Base-by-base conservation (phyloP, 2,888 invertebrate species). In the Rhingia rostrata region DNA sequence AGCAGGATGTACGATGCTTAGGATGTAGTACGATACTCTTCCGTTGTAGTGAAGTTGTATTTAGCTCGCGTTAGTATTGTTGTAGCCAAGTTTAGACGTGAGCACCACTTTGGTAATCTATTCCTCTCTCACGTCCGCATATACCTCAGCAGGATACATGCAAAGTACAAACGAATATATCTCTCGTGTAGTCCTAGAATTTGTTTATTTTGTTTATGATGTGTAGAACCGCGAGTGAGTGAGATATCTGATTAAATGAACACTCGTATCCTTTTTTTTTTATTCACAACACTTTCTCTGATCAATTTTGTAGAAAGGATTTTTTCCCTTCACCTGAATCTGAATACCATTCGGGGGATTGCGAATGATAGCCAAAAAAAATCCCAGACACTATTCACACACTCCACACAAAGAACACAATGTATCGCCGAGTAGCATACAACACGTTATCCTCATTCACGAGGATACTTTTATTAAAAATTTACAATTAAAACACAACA, bases 61-160 rank as follows among this genome's bases (percentile, higher is more conserved):
- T 61, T 43, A 37, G 82, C 74, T 87, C 61, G 66, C 73, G 33
- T 45, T 72, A 49, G 51, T 77, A 22, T 39, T 70, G 79, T 9
- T 53, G 22, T 14, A 54, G 53, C 0, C 60, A 70, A 72, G 72
- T 79, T 66, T 67, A 70, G 74, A 77, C 64, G 64, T 84, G 37
- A 37, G 77, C 84, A 72, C 72, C 72, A 85, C 74, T 85, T 77
- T 54, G 84, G 79, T 75, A 79, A 86, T 86, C 86, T 86, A 82
- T 86, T 88, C 86, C 74, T 86, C 85, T 81, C 80, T 84, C 84
- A 22, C 22, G 79, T 86, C 63, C 43, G 64, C 53, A 66, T 66
- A 41, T 60, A 10, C 22, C 22, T 22, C 22, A 49, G 30, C 30
- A 5, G 53, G 61, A 53, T 63, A 74, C 51, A 58, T 70, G 61